Evolutionary conservation across 2,888 invertebrate genomes (phyloP).

Genomic region (Macroteleia sp.): DNA sequence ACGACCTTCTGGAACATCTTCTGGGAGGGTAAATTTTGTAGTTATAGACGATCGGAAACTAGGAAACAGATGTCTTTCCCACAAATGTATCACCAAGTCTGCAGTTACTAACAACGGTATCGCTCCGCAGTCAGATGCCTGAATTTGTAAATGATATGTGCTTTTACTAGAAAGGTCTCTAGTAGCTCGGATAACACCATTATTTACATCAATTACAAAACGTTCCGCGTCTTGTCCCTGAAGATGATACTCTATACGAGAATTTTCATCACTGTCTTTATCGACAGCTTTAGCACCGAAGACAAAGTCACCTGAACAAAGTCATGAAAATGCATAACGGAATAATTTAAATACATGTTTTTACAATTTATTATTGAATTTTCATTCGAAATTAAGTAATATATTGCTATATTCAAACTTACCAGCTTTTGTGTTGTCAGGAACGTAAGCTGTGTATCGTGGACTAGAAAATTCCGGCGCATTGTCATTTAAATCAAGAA

Average conservation of each 20-base stretch:
- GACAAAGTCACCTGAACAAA: conserved; percentile 90
- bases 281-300: conserved; percentile 95
- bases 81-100: conserved; percentile 90
- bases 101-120: conserved; percentile 89
- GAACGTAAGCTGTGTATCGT: conserved; percentile 91
- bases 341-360: no score
- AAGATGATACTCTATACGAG: conserved; percentile 91
- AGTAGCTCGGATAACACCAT: conserved; percentile 94
- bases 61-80: conserved; percentile 92
- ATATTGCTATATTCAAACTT: no score
- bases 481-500: conserved; percentile 94
- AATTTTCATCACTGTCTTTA: conserved; percentile 92
- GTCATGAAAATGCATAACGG: no score
- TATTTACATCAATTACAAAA: conserved; percentile 91
- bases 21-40: conserved; percentile 90
- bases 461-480: conserved; percentile 90
- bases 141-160: conserved; percentile 89
- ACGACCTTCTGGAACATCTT: conserved; percentile 91
- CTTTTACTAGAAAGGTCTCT: conserved; percentile 87
- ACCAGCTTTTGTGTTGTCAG: conserved; percentile 91
- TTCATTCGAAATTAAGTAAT: no score
- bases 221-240: conserved; percentile 90
- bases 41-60: conserved; percentile 87
- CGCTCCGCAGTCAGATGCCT: conserved; percentile 92
- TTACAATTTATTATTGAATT: no score